These are phyloP conservation scores for Euwallacea similis DNA, from an alignment of 1,140 invertebrate genomes.

Conservation along the genomic window DNA sequence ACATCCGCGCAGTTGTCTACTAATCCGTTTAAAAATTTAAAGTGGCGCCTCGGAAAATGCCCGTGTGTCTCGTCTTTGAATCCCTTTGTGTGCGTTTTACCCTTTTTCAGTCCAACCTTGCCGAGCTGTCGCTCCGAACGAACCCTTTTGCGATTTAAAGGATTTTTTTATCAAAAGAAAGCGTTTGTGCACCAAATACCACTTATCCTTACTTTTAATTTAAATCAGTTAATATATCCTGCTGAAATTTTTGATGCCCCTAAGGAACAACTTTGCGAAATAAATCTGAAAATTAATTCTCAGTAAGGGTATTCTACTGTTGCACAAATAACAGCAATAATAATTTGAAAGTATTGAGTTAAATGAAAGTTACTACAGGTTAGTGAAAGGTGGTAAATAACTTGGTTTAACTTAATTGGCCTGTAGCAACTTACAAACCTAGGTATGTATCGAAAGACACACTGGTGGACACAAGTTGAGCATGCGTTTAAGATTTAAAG, in stretches of 20 bases:
- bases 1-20: conserved; percentile 31
- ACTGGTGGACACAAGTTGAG: conserved; percentile 63
- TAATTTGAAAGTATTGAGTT: not conserved
- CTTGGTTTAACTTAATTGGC: conserved; percentile 4
- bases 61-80: conserved; percentile 44
- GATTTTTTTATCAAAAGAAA: conserved; percentile 31
- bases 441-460: conserved; percentile 51
- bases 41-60: conserved; percentile 39
- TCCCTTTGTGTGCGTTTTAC: conserved; percentile 44
- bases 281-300: not conserved
- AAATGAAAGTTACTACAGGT: conserved; percentile 29
- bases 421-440: conserved; percentile 34
- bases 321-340: conserved; percentile 2
- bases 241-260: not conserved
- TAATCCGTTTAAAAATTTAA: conserved; percentile 39
- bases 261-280: not conserved
- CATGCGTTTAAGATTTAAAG: conserved; percentile 35
- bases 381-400: conserved; percentile 4
- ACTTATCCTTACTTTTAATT: conserved; percentile 21
- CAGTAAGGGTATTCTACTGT: conserved; percentile 8
- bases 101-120: conserved; percentile 36
- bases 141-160: conserved; percentile 37
- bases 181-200: conserved; percentile 33
- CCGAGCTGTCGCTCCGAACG: conserved; percentile 45
- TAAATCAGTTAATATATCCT: not conserved